These are phyloP conservation scores for Esox niger DNA, from an alignment of 2,113 vertebrate species.

Conservation along the genomic window DNA sequence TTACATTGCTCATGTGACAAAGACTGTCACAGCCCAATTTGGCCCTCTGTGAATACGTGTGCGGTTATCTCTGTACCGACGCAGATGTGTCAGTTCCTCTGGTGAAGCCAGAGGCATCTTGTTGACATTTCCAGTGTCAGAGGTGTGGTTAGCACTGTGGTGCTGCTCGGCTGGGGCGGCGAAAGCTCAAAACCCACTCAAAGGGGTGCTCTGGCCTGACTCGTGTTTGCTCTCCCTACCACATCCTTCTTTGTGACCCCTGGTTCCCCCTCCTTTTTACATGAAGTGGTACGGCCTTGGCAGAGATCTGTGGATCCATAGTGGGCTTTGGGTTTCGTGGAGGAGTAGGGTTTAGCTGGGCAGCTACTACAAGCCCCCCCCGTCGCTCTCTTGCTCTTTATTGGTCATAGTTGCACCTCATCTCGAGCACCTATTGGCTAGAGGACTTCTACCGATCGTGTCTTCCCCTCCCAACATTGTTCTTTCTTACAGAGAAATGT, in stretches of 20 bases:
- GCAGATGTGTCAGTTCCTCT: neutral
- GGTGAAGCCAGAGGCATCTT: conserved; percentile 4
- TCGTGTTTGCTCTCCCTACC: conserved; percentile 49
- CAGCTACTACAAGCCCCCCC: neutral
- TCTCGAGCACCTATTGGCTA: conserved; percentile 23
- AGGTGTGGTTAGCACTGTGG: conserved; percentile 48
- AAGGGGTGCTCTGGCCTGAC: conserved; percentile 33
- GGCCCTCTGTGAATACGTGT: neutral
- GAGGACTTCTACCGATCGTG: neutral
- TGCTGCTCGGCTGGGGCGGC: conserved; percentile 12
- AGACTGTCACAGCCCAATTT: conserved; percentile 28
- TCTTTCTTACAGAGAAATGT: neutral
- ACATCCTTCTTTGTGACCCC: conserved; percentile 58
- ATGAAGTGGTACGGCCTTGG: neutral
- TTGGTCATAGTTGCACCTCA: conserved; percentile 28
- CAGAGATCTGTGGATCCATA: neutral
- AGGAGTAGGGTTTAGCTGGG: neutral
- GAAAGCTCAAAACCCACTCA: conserved; percentile 61
- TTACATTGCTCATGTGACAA: conserved; percentile 38
- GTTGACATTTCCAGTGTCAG: conserved; percentile 40
- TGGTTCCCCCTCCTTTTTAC: conserved; percentile 20
- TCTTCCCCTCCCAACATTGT: conserved; percentile 21
- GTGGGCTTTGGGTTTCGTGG: neutral
- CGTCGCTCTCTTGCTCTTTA: neutral
- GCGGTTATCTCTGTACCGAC: too few relatives aligned